phyloP scores from a whole-genome alignment of 2,797 vertebrate genomes.

The Cyclopterus lumpus region DNA sequence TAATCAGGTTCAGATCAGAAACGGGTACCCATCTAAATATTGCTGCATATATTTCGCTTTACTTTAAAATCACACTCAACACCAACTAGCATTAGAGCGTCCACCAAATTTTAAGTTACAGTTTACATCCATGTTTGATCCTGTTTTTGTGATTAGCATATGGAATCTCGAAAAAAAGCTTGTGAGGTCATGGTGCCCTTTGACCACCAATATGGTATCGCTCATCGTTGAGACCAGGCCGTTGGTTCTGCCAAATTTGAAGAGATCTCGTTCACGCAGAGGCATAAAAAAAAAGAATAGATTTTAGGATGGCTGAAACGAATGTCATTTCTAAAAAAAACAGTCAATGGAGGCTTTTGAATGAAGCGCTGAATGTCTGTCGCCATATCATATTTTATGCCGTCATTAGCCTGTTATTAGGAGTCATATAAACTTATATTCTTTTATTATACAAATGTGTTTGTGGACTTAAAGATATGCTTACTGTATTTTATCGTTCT shows the following conservation, averaged over 20 bases:
- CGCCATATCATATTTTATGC: not conserved
- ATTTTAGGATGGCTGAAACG: not conserved
- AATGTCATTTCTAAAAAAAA: not conserved
- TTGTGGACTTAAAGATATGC: slow-evolving; percentile 49
- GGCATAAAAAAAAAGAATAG: not conserved
- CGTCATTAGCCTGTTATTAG: not conserved
- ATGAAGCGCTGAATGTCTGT: not conserved
- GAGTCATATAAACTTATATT: not conserved
- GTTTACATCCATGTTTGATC: not conserved
- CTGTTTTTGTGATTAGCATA: not conserved
- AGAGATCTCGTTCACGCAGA: not conserved
- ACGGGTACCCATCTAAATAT: not conserved
- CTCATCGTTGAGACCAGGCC: not conserved
- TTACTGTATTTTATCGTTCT: slow-evolving; percentile 97
- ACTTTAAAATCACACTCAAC: not conserved
- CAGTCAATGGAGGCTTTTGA: not conserved
- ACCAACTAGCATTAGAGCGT: not conserved
- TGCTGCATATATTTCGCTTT: not conserved
- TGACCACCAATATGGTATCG: too few relatives aligned
- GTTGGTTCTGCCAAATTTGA: not conserved
- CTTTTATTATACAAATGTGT: not conserved
- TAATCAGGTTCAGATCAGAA: not conserved
- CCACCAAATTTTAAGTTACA: not conserved
- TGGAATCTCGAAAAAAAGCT: not conserved
- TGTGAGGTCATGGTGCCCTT: too few relatives aligned